A percentile compares a stretch with the other conserved stretches of the same genome.
Evolutionary conservation across 2,797 vertebrate genomes (phyloP).

Genomic region (Podargus strigoides): DNA sequence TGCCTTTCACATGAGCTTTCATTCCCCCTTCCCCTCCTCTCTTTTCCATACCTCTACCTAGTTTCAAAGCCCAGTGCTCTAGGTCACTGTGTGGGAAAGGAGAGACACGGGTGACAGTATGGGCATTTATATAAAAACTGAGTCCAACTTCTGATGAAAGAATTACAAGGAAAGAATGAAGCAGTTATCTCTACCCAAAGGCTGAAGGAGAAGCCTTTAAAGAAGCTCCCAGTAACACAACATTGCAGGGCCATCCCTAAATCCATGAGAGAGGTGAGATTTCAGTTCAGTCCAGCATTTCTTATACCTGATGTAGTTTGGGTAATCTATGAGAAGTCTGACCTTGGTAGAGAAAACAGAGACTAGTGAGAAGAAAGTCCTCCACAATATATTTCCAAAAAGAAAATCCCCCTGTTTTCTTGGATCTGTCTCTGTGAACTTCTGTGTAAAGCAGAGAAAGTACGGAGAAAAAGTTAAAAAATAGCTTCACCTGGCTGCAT

Average conservation of each 20-base stretch:
- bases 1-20: background rate
- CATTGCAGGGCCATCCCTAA: background rate
- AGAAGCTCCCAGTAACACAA: background rate
- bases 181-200: background rate
- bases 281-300: background rate
- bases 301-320: background rate
- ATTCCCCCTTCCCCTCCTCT: background rate
- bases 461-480: background rate
- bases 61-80: background rate
- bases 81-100: background rate
- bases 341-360: background rate
- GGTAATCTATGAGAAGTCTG: background rate
- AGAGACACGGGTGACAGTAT: background rate
- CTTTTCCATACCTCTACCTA: background rate
- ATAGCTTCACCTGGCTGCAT: accelerated
- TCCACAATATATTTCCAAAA: background rate
- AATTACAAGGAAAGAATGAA: background rate
- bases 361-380: background rate
- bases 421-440: background rate
- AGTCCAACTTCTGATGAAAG: background rate
- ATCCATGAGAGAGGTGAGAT: background rate
- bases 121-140: background rate
- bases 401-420: background rate
- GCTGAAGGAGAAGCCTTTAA: background rate
- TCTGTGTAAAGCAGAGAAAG: background rate